Evolutionary conservation across 1,140 invertebrate genomes (phyloP).

Genomic region (Aphaenogaster floridana): DNA sequence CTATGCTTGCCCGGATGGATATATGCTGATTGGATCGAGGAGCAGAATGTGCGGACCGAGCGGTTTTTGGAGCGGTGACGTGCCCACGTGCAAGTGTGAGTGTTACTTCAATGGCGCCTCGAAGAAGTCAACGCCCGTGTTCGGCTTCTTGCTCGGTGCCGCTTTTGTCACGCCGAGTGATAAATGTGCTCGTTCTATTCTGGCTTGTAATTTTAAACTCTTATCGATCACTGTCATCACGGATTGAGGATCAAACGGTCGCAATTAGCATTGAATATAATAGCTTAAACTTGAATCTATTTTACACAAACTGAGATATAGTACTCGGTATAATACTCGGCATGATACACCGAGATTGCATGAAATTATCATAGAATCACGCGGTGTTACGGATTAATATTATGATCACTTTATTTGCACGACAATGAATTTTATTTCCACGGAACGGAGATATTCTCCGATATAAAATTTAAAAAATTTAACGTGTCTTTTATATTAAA

Average conservation of each 20-base stretch:
- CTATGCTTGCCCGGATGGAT: constrained; percentile 94
- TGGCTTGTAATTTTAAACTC: neutral
- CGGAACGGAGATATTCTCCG: too few species aligned
- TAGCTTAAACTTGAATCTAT: neutral
- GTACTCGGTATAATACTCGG: neutral
- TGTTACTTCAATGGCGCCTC: constrained; percentile 56
- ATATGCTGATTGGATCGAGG: constrained; percentile 92
- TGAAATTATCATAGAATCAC: neutral
- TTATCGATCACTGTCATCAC: neutral
- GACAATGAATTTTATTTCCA: too few species aligned
- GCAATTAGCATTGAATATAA: constrained; percentile 15
- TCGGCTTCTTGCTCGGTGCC: neutral
- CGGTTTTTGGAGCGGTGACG: constrained; percentile 93
- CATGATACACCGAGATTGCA: neutral
- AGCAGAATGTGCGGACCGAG: constrained; percentile 90
- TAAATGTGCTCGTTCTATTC: neutral
- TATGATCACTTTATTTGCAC: too few species aligned
- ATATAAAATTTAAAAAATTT: too few species aligned
- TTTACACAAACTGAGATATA: neutral
- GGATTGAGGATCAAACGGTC: neutral
- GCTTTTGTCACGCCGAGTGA: neutral
- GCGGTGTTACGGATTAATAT: too few species aligned
- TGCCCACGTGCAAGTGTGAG: constrained; percentile 95
- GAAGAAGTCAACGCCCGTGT: constrained; percentile 5
- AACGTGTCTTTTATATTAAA: too few species aligned